A percentile compares a stretch with the other conserved stretches of the same genome.
Evolutionary conservation across 1,140 invertebrate species (phyloP).

Genomic region (Euglossa dilemma): DNA sequence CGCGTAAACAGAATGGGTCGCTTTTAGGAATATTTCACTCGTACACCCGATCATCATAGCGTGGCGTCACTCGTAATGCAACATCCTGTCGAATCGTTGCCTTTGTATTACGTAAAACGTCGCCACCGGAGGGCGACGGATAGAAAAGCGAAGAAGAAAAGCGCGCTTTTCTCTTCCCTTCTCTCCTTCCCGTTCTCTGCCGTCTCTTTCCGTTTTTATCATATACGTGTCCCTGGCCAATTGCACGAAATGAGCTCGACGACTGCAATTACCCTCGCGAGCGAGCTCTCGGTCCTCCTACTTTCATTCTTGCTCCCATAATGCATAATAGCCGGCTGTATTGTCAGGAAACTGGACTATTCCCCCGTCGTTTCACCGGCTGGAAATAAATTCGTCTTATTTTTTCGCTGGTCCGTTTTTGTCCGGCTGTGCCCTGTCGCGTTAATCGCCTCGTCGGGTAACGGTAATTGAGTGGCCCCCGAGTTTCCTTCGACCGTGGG

Average conservation of each 20-base stretch:
- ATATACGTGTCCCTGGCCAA: slow-evolving; percentile 4
- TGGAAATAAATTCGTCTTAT: neutral
- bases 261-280: slow-evolving; percentile 27
- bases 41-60: slow-evolving; percentile 9
- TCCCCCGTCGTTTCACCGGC: neutral
- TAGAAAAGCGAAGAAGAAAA: neutral
- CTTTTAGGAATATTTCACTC: neutral
- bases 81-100: slow-evolving; percentile 45
- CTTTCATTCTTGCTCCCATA: slow-evolving; percentile 30
- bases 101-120: slow-evolving; percentile 2
- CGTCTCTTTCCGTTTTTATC: neutral
- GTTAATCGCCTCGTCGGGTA: neutral
- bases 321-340: slow-evolving; percentile 4
- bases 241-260: slow-evolving; percentile 28
- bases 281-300: slow-evolving; percentile 4
- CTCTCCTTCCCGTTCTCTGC: too few species aligned
- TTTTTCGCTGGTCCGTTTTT: neutral
- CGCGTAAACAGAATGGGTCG: neutral
- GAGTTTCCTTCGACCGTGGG: neutral
- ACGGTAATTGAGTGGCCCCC: neutral
- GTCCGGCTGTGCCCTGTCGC: too few species aligned
- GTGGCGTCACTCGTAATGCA: slow-evolving; percentile 19
- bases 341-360: slow-evolving; percentile 5
- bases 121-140: too few species aligned
- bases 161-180: neutral